These are phyloP conservation scores for Triplophysa rosa DNA, from an alignment of 2,113 vertebrate species.

Conservation along the genomic window DNA sequence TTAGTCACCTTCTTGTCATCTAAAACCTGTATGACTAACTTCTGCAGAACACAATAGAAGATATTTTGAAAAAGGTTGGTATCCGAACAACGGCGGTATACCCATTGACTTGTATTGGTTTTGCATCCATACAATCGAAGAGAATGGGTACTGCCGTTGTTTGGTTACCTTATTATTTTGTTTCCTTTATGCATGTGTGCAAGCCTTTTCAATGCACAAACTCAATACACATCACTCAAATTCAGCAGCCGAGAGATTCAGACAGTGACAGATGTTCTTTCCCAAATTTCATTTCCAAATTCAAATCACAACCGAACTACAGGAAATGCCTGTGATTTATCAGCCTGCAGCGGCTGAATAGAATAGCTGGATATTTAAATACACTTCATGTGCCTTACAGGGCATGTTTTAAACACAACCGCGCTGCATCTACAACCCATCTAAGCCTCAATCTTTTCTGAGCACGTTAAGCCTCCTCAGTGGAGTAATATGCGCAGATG, in stretches of 20 bases:
- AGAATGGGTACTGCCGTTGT: no score
- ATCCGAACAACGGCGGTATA: no score
- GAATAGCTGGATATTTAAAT: neutral
- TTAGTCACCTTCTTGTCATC: no score
- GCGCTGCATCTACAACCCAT: neutral
- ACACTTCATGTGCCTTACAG: neutral
- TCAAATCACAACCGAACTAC: constrained; percentile 4
- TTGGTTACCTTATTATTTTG: neutral
- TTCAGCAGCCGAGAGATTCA: neutral
- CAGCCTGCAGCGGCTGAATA: neutral
- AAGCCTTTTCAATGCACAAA: neutral
- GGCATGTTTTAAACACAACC: constrained; percentile 3
- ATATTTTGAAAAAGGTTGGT: no score
- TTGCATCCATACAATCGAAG: no score
- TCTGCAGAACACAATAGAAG: no score
- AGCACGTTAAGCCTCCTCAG: neutral
- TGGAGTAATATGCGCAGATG: neutral
- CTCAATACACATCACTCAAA: constrained; percentile 11
- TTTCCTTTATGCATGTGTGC: neutral
- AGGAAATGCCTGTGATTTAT: constrained; percentile 6
- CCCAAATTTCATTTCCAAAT: neutral
- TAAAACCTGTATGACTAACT: no score
- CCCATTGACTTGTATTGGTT: no score
- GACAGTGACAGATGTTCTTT: neutral
- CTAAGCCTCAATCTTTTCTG: neutral